Evolutionary conservation across 2,113 vertebrate genomes (phyloP), one percentile per base, ranked within the genome.

Genomic region (Sceloporus undulatus): DNA sequence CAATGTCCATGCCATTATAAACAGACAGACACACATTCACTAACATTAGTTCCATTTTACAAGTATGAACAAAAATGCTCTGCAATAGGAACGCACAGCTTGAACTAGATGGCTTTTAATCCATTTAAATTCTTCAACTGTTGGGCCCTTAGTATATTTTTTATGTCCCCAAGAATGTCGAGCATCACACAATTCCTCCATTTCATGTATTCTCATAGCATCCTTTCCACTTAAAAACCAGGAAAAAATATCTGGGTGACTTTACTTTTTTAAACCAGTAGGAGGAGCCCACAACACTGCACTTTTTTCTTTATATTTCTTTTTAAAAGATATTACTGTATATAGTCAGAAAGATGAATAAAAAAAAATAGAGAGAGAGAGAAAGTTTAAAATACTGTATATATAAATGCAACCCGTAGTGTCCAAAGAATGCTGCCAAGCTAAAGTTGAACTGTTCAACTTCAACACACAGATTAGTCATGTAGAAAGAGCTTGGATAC

Each of bases 271-370:
- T 79, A n/a, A 18, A 16, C 38, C 77, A 52, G n/a, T 78, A 66
- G 77, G 68, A n/a, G 66, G 82, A 79, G 82, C 82, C 78, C 87
- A 42, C 27, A 79, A 79, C 38, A 71, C 65, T 88, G 25, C 16
- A 3, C 74, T 79, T 18, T 70, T n/a, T 13, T 56, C 6, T 82
- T 13, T 7, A 11, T 40, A 54, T 29, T 42, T 16, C 56, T 34
- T 73, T 80, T 42, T 27, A 59, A 84, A 38, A 38, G 38, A 19
- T 59, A 56, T n/a, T 48, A 25, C 29, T 54, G 27, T 74, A 56
- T 59, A 68, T 59, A 71, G 38, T 66, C n/a, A 54, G 25, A 73
- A 79, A 29, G 65, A 27, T 71, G 19, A 25, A 25, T 78, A 34
- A 34, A 34, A 34, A 34, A 34, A 34, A 34, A 34, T 34, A 34